Conservation (phyloP, 2,797 vertebrate species). For the Microhierax caerulescens region DNA sequence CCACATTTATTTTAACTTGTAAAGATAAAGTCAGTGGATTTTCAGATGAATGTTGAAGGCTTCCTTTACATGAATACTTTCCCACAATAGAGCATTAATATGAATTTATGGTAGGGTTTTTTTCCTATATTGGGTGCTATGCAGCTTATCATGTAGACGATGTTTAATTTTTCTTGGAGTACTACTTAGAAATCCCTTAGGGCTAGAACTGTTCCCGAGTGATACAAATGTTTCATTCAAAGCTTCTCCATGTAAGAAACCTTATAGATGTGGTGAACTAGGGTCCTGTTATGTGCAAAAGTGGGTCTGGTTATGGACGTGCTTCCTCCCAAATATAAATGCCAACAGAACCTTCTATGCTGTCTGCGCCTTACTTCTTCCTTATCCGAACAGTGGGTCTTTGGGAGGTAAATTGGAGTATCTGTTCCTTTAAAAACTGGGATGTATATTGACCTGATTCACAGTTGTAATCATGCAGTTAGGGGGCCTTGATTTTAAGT, state of each 20-base stretch:
- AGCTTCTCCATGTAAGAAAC: neutral
- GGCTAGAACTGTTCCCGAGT: neutral
- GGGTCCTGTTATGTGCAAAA: neutral
- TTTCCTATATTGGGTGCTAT: neutral
- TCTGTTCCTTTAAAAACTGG: neutral
- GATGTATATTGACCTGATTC: neutral
- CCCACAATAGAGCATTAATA: neutral
- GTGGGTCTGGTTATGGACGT: neutral
- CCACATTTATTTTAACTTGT: neutral
- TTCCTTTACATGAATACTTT: neutral
- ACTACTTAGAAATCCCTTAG: neutral
- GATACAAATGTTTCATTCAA: neutral
- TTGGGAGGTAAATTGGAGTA: neutral
- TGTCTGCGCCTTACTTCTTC: neutral
- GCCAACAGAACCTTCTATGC: neutral
- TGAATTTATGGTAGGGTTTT: neutral
- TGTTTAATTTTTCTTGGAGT: neutral
- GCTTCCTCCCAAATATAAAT: neutral
- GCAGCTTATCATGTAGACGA: neutral
- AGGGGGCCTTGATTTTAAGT: neutral
- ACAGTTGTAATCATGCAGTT: neutral
- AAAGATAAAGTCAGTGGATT: constrained; percentile 18
- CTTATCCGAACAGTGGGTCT: neutral
- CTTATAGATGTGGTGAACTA: neutral
- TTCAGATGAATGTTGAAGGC: neutral